phyloP scores from a whole-genome alignment of 2,888 invertebrate genomes.

The Caenorhabditis sp. region DNA sequence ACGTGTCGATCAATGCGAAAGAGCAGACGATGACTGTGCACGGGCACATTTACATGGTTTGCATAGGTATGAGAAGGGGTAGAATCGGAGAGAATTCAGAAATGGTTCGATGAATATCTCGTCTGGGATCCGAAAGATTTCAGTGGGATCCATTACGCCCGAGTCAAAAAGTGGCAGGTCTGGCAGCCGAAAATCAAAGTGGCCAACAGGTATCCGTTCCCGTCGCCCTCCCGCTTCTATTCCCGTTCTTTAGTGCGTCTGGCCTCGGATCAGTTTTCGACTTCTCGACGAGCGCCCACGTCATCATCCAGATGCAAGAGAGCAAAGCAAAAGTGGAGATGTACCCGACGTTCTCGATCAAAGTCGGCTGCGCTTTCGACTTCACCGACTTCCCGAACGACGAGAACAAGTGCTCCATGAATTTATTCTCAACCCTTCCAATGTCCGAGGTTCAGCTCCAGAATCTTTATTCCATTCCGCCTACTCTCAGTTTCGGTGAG shows the following conservation, averaged over 20 bases:
- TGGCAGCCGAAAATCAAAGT: conserved; percentile 76
- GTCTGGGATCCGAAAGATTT: conserved; percentile 75
- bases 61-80: neutral
- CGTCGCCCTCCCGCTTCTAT: too few relatives aligned
- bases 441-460: conserved; percentile 56
- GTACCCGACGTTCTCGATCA: conserved; percentile 74
- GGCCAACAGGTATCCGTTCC: conserved; percentile 76
- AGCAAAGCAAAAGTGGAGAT: conserved; percentile 68
- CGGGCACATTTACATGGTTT: conserved; percentile 77
- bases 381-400: conserved; percentile 67
- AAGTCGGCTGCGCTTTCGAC: conserved; percentile 75
- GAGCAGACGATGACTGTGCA: conserved; percentile 74
- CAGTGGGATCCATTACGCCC: conserved; percentile 71
- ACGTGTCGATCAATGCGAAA: conserved; percentile 70
- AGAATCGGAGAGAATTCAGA: conserved; percentile 29
- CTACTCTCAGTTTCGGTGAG: conserved; percentile 56
- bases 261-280: conserved; percentile 72
- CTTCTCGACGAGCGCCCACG: conserved; percentile 61
- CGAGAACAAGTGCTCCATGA: conserved; percentile 52
- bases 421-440: conserved; percentile 46
- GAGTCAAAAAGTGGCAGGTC: conserved; percentile 74
- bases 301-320: conserved; percentile 57
- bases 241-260: conserved; percentile 62
- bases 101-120: conserved; percentile 74
- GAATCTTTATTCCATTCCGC: conserved; percentile 39